Base-by-base conservation (phyloP, 2,797 vertebrate genomes). In the Pterois miles region DNA sequence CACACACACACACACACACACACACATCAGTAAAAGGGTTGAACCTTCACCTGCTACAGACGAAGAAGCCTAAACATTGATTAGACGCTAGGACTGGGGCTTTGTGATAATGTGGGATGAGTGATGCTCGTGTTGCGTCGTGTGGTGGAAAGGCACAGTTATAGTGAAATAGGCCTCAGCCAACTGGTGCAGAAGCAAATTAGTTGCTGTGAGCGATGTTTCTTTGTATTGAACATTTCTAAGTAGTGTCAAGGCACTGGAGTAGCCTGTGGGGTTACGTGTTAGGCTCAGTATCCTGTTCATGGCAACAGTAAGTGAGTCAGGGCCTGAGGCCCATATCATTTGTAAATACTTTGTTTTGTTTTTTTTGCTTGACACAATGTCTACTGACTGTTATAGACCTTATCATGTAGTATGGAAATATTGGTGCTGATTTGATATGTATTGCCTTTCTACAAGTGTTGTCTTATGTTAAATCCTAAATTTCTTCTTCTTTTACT, bases 141-240 rank as follows among this genome's bases (percentile, higher is more conserved):
- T 74, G 10, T 22, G 12, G 25, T 71, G 20, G 33, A 38, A 36
- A 38, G 12, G 8, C 50, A 27, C 12, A 7, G 20, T n/a, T n/a
- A 4, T 9, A 11, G 9, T 43, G 10, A 54, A 64, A 33, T 7
- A n/a, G 56, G 46, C 34, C 7, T 71, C 8, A 2, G 29, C 63
- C 65, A 74, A 77, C 66, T 88, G 58, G 82, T 76, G 75, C 79
- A 78, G 78, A 82, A 86, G 22, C 48, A 60, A 56, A 73, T 59
- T 8, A 12, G 16, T 82, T 52, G 66, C 71, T 81, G 53, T 53
- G 48, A 78, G 74, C 72, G 18, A 33, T 71, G 6, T 59, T 74
- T 43, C 22, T 70, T 80, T 83, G 10, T 53, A 31, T 4, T 36
- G 40, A 66, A n/a, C 16, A 11, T 10, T 50, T 31, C 5, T 3